phyloP scores from a whole-genome alignment of 2,797 vertebrate genomes.

The Ambastaia sidthimunki region DNA sequence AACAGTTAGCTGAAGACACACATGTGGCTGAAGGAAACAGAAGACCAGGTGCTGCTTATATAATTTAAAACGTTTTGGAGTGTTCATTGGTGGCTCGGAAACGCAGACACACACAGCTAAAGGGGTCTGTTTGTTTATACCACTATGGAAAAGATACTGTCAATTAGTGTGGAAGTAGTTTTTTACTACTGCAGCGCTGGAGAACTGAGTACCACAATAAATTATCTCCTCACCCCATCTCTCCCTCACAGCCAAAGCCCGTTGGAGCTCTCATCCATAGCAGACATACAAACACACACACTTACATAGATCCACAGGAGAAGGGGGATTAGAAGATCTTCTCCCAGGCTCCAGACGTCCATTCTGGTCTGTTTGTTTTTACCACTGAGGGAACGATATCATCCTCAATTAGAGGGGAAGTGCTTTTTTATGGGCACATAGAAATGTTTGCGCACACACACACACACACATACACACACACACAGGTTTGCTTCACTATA shows the following conservation, averaged over 20 bases:
- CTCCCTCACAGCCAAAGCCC: conserved; percentile 23
- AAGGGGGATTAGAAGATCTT: conserved; percentile 54
- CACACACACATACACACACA: background rate
- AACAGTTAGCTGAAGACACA: conserved; percentile 4
- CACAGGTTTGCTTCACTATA: background rate
- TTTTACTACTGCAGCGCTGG: conserved; percentile 66
- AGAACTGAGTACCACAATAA: conserved; percentile 40
- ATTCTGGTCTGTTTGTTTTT: conserved; percentile 68
- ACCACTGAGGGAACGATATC: conserved; percentile 70
- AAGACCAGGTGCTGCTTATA: conserved; percentile 21
- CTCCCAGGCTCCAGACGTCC: conserved; percentile 47
- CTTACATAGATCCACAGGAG: background rate
- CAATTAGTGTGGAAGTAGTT: conserved; percentile 77
- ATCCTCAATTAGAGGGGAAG: conserved; percentile 75
- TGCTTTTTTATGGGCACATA: conserved; percentile 72
- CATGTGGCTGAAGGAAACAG: background rate
- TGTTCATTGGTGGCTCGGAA: conserved; percentile 59
- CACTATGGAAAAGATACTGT: conserved; percentile 68
- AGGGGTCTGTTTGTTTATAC: conserved; percentile 68
- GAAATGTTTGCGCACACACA: background rate
- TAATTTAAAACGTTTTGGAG: background rate
- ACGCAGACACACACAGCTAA: background rate
- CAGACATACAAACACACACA: conserved; percentile 16
- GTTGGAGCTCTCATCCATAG: conserved; percentile 63
- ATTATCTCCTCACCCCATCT: background rate